phyloP scores from a whole-genome alignment of 2,888 invertebrate genomes.

The Lepeophtheirus nordmannii region DNA sequence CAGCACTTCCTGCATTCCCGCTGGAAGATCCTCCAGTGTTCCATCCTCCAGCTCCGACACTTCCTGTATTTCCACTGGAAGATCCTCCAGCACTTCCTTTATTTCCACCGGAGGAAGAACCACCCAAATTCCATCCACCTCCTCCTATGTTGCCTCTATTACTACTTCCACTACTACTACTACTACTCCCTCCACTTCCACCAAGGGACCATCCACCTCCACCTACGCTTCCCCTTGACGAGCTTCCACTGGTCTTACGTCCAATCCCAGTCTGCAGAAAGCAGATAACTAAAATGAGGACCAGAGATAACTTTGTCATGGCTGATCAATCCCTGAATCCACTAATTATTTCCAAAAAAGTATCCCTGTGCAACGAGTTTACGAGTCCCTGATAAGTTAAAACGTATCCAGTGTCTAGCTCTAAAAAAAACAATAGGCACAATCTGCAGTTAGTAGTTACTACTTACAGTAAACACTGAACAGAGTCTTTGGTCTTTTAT shows the following conservation, averaged over 20 bases:
- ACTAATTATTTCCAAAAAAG: no score
- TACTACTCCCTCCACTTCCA: neutral
- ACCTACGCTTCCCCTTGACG: neutral
- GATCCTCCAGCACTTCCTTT: neutral
- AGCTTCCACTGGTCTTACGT: neutral
- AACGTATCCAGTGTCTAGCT: no score
- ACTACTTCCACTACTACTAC: neutral
- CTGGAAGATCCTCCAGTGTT: no score
- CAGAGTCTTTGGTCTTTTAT: no score
- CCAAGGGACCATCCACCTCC: neutral
- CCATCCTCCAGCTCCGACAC: no score
- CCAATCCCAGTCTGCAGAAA: neutral
- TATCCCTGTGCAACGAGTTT: no score
- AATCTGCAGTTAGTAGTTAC: no score
- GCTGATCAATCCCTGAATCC: no score
- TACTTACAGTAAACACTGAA: no score
- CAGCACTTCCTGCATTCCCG: no score
- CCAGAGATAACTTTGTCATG: neutral
- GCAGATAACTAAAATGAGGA: neutral
- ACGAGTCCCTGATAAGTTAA: no score
- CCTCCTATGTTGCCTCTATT: neutral
- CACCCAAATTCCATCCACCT: neutral
- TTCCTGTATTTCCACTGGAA: neutral
- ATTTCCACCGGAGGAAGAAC: neutral
- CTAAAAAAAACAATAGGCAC: no score